Percentiles rank a stretch among this genome's conserved stretches.
Evolutionary conservation across 2,113 vertebrate species (phyloP).

Genomic region (Megaptera novaeangliae): DNA sequence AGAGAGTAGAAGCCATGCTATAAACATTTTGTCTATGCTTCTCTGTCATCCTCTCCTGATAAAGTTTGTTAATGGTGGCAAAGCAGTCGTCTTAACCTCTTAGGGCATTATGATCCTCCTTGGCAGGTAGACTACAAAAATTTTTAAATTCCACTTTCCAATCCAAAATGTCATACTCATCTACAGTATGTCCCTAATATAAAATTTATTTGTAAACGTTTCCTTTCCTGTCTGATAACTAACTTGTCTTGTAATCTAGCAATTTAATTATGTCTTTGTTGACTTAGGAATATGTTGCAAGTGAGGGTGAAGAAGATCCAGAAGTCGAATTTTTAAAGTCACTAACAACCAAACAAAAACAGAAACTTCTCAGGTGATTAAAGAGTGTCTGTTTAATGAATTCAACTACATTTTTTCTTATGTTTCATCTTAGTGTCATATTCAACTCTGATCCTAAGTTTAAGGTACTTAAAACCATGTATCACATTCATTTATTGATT

Average conservation of each 20-base stretch:
- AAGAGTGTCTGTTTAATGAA: not conserved
- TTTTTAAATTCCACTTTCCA: not conserved
- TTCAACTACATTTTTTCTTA: not conserved
- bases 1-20: not conserved
- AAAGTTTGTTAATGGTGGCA: not conserved
- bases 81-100: not conserved
- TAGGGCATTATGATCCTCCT: not conserved
- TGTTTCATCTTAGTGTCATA: not conserved
- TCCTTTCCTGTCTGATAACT: not conserved
- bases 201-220: not conserved
- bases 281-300: constrained; percentile 91
- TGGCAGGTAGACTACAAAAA: not conserved
- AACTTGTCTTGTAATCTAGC: not conserved
- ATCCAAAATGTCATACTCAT: not conserved
- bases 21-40: not conserved
- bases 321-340: constrained; percentile 99
- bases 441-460: not conserved
- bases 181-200: not conserved
- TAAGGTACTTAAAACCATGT: not conserved
- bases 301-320: constrained; percentile 96
- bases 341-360: constrained; percentile 94
- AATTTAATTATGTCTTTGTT: constrained; percentile 50
- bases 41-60: not conserved
- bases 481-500: not conserved
- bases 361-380: constrained; percentile 94